These are phyloP conservation scores for Venustoraphidia nigricollis DNA, from an alignment of 2,888 invertebrate species.

Conservation along the genomic window DNA sequence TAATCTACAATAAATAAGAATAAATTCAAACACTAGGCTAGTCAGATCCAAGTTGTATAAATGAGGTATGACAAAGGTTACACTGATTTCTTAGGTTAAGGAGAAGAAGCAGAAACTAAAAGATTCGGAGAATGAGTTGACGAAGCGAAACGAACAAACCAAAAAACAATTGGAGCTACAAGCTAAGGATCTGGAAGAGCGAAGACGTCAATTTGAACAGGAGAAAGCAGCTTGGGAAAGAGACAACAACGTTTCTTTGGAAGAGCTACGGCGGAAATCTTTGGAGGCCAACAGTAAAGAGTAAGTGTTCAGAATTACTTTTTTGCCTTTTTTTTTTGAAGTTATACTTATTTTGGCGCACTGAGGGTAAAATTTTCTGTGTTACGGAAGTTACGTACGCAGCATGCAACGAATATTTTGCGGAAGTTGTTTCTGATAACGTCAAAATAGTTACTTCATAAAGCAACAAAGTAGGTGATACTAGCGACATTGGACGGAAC, in stretches of 20 bases:
- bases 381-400: too few species aligned
- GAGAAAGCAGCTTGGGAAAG: slow-evolving; percentile 86
- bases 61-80: not conserved
- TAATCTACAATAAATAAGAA: too few species aligned
- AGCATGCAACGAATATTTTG: too few species aligned
- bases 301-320: slow-evolving; percentile 34
- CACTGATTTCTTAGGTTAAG: slow-evolving; percentile 43
- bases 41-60: too few species aligned
- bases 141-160: slow-evolving; percentile 71
- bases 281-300: slow-evolving; percentile 82
- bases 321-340: not conserved
- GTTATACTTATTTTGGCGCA: too few species aligned
- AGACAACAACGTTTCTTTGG: slow-evolving; percentile 73
- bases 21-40: too few species aligned
- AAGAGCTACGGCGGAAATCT: slow-evolving; percentile 74
- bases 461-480: too few species aligned
- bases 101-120: slow-evolving; percentile 93
- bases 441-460: too few species aligned
- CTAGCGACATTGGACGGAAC: too few species aligned
- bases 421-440: too few species aligned
- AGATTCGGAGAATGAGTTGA: slow-evolving; percentile 87
- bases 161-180: slow-evolving; percentile 60
- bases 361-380: too few species aligned
- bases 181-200: slow-evolving; percentile 82
- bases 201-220: slow-evolving; percentile 65